Conservation (phyloP, 1,140 invertebrate genomes). For the Dermatophagoides farinae region DNA sequence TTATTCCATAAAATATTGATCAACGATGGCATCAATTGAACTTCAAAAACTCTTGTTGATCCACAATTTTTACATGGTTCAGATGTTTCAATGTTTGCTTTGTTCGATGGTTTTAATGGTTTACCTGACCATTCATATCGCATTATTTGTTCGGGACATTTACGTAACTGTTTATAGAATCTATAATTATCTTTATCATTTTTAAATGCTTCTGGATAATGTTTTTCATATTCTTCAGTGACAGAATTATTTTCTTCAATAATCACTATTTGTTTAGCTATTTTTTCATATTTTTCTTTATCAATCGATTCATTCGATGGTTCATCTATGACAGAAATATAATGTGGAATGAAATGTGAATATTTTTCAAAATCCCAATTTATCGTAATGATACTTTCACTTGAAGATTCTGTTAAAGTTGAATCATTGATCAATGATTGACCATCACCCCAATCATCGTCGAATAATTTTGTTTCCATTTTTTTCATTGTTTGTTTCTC, state of each 20-base stretch:
- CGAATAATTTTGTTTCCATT: constrained; percentile 1
- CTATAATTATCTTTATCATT: constrained; percentile 9
- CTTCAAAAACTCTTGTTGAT: constrained; percentile 1
- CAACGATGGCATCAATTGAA: constrained; percentile 13
- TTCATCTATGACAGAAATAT: constrained; percentile 9
- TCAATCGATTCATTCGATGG: neutral
- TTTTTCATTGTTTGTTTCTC: neutral
- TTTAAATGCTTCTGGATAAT: neutral
- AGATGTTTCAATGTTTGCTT: neutral
- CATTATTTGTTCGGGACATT: constrained; percentile 9
- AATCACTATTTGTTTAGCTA: neutral
- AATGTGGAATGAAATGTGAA: constrained; percentile 4
- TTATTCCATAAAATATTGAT: neutral
- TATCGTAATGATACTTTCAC: neutral
- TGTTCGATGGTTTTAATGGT: neutral
- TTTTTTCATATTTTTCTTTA: constrained; percentile 2
- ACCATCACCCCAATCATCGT: neutral
- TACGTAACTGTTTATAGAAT: constrained; percentile 12
- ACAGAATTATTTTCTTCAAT: neutral
- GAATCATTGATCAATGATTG: neutral
- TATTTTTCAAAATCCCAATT: neutral
- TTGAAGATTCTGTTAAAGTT: neutral
- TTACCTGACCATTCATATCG: constrained; percentile 9
- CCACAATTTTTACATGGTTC: constrained; percentile 5
- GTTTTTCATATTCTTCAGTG: constrained; percentile 6